phyloP scores from a whole-genome alignment of 1,140 invertebrate species.

The Microplitis demolitor region DNA sequence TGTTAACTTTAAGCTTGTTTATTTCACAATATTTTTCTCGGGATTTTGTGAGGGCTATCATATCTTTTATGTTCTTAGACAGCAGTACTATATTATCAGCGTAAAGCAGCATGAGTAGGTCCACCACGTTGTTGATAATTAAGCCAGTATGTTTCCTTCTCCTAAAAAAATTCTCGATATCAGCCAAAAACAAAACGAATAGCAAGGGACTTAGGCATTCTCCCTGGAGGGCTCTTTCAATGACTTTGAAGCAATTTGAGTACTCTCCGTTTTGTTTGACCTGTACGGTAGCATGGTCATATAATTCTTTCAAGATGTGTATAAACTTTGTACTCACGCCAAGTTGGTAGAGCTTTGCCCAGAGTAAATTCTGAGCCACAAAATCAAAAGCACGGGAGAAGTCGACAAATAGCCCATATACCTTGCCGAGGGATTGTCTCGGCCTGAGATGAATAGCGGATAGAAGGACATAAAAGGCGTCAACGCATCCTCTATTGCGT shows the following conservation, averaged over 20 bases:
- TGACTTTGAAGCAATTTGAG: neutral
- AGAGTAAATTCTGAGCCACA: slow-evolving; percentile 14
- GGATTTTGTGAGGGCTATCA: neutral
- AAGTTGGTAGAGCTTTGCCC: neutral
- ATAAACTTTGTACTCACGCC: slow-evolving; percentile 4
- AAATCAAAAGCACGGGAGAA: slow-evolving; percentile 14
- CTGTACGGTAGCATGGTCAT: neutral
- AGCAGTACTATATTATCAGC: slow-evolving; percentile 5
- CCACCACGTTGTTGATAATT: neutral
- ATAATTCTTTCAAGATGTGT: neutral
- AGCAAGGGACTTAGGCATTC: no score
- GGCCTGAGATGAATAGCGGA: slow-evolving; percentile 25
- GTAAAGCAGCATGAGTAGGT: neutral
- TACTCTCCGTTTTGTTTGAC: neutral
- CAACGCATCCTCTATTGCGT: slow-evolving; percentile 27
- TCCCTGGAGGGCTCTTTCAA: no score
- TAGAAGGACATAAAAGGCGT: slow-evolving; percentile 33
- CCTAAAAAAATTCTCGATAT: no score
- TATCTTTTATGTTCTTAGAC: neutral
- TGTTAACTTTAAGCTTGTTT: slow-evolving; percentile 16
- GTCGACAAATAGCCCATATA: slow-evolving; percentile 20
- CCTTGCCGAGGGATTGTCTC: neutral
- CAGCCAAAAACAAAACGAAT: no score
- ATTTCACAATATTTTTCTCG: slow-evolving; percentile 7
- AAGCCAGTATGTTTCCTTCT: slow-evolving; percentile 25